Evolutionary conservation across 2,888 invertebrate genomes (phyloP).

Genomic region (Zonitis immaculata): DNA sequence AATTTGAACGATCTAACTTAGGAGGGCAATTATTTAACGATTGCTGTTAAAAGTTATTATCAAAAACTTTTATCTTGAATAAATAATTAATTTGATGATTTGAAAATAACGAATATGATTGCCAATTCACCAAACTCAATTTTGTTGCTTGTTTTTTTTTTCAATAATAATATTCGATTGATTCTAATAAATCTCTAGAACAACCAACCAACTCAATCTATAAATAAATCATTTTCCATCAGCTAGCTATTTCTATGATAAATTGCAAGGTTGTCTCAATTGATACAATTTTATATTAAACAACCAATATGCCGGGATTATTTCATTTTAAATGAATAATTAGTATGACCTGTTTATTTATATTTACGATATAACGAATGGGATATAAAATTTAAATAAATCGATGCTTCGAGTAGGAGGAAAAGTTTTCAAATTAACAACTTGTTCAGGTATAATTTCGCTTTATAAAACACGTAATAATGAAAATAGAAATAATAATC

Average conservation of each 20-base stretch:
- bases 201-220: background rate
- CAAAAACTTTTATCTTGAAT: conserved; percentile 19
- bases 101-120: background rate
- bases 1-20: no score
- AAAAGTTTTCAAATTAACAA: no score
- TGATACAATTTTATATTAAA: background rate
- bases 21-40: background rate
- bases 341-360: background rate
- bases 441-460: no score
- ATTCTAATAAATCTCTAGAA: background rate
- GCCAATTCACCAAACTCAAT: no score
- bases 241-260: background rate
- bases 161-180: no score
- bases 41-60: conserved; percentile 16
- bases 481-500: no score
- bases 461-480: no score
- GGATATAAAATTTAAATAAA: no score
- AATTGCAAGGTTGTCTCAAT: background rate
- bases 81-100: conserved; percentile 21
- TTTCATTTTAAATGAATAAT: background rate
- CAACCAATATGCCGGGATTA: background rate
- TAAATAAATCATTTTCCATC: background rate
- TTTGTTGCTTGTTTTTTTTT: no score
- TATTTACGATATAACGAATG: background rate
- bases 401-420: no score